Percentiles rank a stretch among this genome's conserved stretches.
Conservation (phyloP, 2,888 invertebrate species). For the Lapara coniferarum region DNA sequence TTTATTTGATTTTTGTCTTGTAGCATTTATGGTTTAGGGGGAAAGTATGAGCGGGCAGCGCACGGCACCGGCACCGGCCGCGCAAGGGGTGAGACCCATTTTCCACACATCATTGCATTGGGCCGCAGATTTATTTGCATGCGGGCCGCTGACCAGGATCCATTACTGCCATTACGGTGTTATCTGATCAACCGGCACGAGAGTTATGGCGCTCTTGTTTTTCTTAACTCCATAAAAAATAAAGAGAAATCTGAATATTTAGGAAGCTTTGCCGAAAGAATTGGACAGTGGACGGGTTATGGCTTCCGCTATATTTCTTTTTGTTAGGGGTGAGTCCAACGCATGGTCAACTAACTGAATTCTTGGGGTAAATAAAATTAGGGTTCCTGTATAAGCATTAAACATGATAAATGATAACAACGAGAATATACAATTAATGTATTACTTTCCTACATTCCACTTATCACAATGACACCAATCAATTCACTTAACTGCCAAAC, state of each 20-base stretch:
- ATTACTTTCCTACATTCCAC: constrained; percentile 9
- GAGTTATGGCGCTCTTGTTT: constrained; percentile 81
- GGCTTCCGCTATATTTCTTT: constrained; percentile 74
- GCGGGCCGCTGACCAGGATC: constrained; percentile 84
- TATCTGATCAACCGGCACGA: constrained; percentile 82
- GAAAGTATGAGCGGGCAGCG: constrained; percentile 37
- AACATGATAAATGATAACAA: neutral
- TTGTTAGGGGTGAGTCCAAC: constrained; percentile 52
- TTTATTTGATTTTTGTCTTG: constrained; percentile 47
- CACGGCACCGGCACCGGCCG: constrained; percentile 46
- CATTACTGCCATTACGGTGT: constrained; percentile 81
- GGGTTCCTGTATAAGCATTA: constrained; percentile 24
- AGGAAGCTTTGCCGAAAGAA: constrained; percentile 60
- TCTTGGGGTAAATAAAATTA: constrained; percentile 43
- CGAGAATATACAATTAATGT: neutral
- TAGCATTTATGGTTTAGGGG: constrained; percentile 42
- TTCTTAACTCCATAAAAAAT: constrained; percentile 76
- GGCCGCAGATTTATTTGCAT: constrained; percentile 84
- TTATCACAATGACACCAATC: constrained; percentile 37
- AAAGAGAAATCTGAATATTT: constrained; percentile 65
- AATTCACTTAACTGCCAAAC: constrained; percentile 41
- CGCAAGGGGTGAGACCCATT: constrained; percentile 78
- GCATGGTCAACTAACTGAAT: constrained; percentile 27
- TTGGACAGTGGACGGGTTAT: constrained; percentile 70
- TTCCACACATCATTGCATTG: constrained; percentile 84